A percentile compares a stretch with the other conserved stretches of the same genome.
phyloP scores from a whole-genome alignment of 2,888 invertebrate species.

The Amaurobius ferox region DNA sequence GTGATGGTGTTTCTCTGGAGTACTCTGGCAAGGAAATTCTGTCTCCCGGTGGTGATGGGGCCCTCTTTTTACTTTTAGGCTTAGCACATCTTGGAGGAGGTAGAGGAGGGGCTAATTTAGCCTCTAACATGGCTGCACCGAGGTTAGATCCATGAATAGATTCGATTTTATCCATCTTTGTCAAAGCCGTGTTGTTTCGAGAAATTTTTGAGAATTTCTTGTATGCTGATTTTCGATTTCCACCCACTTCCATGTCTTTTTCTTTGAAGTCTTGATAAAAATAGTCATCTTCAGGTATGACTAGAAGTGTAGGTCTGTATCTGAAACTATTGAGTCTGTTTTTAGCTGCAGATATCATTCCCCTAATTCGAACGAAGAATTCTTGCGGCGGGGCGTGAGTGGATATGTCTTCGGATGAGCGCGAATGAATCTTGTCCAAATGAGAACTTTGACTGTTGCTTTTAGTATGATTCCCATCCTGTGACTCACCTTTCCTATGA shows the following conservation, averaged over 20 bases:
- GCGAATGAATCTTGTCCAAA: not conserved
- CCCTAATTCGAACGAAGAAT: conserved; percentile 67
- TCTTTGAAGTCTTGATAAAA: conserved; percentile 70
- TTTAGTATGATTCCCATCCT: conserved; percentile 5
- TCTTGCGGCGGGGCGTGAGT: conserved; percentile 46
- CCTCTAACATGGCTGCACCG: conserved; percentile 68
- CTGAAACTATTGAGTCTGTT: conserved; percentile 68
- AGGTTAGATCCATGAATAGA: conserved; percentile 67
- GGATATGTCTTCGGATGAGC: not conserved
- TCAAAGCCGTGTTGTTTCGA: not conserved
- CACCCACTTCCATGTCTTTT: conserved; percentile 38
- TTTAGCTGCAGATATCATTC: conserved; percentile 69
- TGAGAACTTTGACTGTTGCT: conserved; percentile 1
- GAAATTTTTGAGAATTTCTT: conserved; percentile 35
- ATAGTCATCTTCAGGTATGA: conserved; percentile 73
- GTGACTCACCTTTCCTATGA: conserved; percentile 6
- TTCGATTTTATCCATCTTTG: conserved; percentile 46
- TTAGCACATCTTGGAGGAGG: conserved; percentile 59
- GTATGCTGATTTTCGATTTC: conserved; percentile 33
- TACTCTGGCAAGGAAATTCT: not conserved
- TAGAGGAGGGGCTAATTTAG: conserved; percentile 56
- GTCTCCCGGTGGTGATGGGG: conserved; percentile 59
- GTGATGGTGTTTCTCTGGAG: conserved; percentile 36
- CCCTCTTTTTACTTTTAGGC: conserved; percentile 57
- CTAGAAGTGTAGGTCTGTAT: conserved; percentile 69